These are phyloP conservation scores for Xiphorhynchus erythropygius DNA, from an alignment of 2,797 vertebrate genomes.

Conservation along the genomic window DNA sequence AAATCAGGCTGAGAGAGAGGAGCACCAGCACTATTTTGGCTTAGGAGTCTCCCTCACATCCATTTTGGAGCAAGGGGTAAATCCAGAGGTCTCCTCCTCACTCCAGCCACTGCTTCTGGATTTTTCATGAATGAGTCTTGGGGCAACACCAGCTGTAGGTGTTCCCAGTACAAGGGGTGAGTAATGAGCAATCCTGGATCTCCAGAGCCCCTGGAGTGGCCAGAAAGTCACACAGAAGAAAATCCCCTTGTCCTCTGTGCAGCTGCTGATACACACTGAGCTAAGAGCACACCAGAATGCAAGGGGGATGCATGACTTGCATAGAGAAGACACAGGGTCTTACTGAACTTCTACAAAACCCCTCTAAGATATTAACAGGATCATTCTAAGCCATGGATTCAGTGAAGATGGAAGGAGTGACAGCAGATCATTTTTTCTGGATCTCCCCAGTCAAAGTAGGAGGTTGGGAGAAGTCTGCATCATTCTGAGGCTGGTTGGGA, in stretches of 20 bases:
- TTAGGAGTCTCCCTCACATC: neutral
- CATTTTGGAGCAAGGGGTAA: neutral
- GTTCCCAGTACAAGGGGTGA: neutral
- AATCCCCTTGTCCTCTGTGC: neutral
- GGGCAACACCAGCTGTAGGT: neutral
- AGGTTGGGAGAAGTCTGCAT: neutral
- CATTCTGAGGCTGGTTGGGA: neutral
- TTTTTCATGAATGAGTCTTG: neutral
- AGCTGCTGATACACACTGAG: neutral
- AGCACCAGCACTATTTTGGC: neutral
- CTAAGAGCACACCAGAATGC: neutral
- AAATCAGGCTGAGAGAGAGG: neutral
- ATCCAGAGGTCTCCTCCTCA: neutral
- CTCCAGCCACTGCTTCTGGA: neutral
- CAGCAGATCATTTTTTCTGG: neutral
- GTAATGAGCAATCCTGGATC: neutral
- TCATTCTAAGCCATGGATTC: neutral
- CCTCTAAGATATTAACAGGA: neutral
- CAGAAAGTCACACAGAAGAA: neutral
- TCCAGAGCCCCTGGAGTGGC: neutral
- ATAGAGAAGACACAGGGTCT: neutral
- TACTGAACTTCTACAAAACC: neutral
- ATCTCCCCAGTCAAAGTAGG: fast-evolving
- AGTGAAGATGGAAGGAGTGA: neutral
- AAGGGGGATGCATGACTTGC: neutral